phyloP scores from a whole-genome alignment of 2,113 vertebrate genomes.

The Equus quagga region DNA sequence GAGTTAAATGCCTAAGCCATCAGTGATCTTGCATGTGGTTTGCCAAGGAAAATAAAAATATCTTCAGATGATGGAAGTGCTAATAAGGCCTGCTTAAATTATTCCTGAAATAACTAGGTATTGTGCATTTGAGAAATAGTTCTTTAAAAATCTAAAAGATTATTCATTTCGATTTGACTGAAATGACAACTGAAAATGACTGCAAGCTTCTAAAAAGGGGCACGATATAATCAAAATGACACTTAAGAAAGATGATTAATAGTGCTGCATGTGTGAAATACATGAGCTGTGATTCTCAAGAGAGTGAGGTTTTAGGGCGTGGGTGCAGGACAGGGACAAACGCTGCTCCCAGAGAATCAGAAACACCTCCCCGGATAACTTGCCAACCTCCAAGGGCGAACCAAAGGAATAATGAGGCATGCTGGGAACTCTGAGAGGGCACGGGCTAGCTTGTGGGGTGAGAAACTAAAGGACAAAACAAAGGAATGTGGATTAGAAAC shows the following conservation, averaged over 20 bases:
- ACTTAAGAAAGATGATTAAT: not conserved
- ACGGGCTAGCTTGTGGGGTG: not conserved
- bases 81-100: conserved; percentile 51
- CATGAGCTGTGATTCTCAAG: not conserved
- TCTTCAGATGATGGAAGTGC: conserved; percentile 34
- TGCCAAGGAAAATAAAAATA: conserved; percentile 57
- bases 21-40: not conserved
- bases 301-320: not conserved
- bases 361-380: not conserved
- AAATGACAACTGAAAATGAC: conserved; percentile 42
- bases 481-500: not conserved
- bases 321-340: not conserved
- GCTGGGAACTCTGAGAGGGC: not conserved
- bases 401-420: not conserved
- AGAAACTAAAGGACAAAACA: not conserved
- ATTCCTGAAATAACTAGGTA: conserved; percentile 45
- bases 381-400: not conserved
- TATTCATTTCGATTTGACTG: conserved; percentile 6
- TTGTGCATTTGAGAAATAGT: conserved; percentile 46
- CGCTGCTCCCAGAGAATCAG: not conserved
- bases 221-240: not conserved
- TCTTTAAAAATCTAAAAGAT: conserved; percentile 48
- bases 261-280: not conserved
- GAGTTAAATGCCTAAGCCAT: conserved; percentile 55
- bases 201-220: not conserved